A percentile compares a stretch with the other conserved stretches of the same genome.
These are phyloP conservation scores for Apomyelois bistriatella DNA, from an alignment of 2,888 invertebrate species.

Conservation along the genomic window DNA sequence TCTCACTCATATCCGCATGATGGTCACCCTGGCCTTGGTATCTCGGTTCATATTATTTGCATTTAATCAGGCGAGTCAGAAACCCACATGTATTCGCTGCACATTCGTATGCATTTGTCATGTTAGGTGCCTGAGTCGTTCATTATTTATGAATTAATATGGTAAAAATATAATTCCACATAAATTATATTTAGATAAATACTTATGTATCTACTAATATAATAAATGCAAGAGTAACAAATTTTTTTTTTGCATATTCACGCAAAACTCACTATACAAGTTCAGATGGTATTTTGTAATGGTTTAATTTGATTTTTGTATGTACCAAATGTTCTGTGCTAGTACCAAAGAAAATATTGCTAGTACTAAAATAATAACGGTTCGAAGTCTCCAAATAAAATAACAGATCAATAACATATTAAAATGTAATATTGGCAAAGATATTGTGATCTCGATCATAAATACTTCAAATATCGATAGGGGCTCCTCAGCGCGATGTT, in stretches of 20 bases:
- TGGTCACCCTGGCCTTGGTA: background rate
- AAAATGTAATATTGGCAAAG: background rate
- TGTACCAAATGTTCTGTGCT: too few species aligned
- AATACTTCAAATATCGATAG: conserved; percentile 8
- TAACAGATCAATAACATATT: background rate
- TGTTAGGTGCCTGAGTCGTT: background rate
- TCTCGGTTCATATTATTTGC: conserved; percentile 6
- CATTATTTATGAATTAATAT: too few species aligned
- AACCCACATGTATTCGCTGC: conserved; percentile 1
- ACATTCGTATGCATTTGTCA: conserved; percentile 8
- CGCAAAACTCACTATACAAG: too few species aligned
- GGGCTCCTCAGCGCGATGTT: background rate
- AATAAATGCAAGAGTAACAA: background rate
- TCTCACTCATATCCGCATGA: background rate
- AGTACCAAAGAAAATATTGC: too few species aligned
- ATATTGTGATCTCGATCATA: conserved; percentile 6
- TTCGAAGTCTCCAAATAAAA: background rate
- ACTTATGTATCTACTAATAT: too few species aligned
- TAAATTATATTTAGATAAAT: too few species aligned
- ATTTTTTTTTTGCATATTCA: too few species aligned
- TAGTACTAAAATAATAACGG: background rate
- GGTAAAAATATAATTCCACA: too few species aligned
- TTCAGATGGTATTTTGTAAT: too few species aligned
- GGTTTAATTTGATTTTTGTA: too few species aligned
- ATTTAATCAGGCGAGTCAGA: conserved; percentile 8